phyloP scores from a whole-genome alignment of 2,888 invertebrate genomes.

The Antheraea assamensis region DNA sequence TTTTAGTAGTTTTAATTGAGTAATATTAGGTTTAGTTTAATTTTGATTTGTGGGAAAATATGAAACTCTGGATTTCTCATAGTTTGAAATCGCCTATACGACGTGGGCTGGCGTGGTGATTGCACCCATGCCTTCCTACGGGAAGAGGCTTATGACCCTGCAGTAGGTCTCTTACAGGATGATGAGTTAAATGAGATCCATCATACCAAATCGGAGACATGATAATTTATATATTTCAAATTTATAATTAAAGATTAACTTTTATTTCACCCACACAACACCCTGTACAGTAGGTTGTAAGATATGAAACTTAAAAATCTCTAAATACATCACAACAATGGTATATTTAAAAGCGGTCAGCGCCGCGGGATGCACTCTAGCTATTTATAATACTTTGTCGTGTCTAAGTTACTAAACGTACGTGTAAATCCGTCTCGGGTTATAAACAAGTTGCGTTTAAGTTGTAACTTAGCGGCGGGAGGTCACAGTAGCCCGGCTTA shows the following conservation, averaged over 20 bases:
- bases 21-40: too few species aligned
- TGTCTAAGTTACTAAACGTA: constrained; percentile 24
- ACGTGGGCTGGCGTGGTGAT: too few species aligned
- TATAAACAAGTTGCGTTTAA: constrained; percentile 32
- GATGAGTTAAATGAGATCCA: neutral
- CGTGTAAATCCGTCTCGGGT: constrained; percentile 12
- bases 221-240: neutral
- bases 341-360: constrained; percentile 19
- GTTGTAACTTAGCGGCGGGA: constrained; percentile 45
- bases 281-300: neutral
- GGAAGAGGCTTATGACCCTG: too few species aligned
- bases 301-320: constrained; percentile 5
- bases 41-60: too few species aligned
- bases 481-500: constrained; percentile 28
- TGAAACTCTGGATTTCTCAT: too few species aligned
- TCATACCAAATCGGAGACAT: neutral
- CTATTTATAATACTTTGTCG: constrained; percentile 29
- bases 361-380: constrained; percentile 30
- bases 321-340: constrained; percentile 7
- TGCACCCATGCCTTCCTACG: too few species aligned
- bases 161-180: too few species aligned
- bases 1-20: neutral
- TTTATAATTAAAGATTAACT: neutral
- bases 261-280: neutral
- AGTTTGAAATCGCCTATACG: too few species aligned